A percentile compares a stretch with the other conserved stretches of the same genome.
These are phyloP conservation scores for Galago senegalensis DNA, from an alignment of 2,797 vertebrate species.

Conservation along the genomic window DNA sequence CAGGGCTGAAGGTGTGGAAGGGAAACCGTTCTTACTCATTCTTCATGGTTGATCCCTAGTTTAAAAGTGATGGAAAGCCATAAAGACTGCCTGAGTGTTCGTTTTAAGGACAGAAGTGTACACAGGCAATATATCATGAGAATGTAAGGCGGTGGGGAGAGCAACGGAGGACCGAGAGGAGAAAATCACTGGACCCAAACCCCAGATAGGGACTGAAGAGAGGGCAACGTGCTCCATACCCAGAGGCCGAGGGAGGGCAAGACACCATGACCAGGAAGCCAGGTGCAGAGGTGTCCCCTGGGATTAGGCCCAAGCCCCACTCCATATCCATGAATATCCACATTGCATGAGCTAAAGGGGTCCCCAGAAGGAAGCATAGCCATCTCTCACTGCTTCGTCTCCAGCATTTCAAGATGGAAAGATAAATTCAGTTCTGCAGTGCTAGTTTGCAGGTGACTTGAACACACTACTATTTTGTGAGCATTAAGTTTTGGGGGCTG, in stretches of 20 bases:
- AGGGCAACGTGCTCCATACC: fast-evolving
- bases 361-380: not conserved
- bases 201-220: not conserved
- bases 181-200: not conserved
- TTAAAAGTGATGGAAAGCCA: not conserved
- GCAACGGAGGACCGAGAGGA: not conserved
- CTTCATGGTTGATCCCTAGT: not conserved
- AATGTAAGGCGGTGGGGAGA: not conserved
- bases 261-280: not conserved
- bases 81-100: not conserved
- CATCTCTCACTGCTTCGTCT: not conserved
- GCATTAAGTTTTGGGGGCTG: not conserved
- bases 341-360: not conserved
- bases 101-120: not conserved
- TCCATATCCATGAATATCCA: too few species aligned
- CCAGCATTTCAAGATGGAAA: not conserved
- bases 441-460: not conserved
- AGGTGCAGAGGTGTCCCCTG: fast-evolving
- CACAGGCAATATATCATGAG: not conserved
- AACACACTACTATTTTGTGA: not conserved
- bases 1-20: not conserved
- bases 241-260: not conserved
- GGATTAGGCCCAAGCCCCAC: not conserved
- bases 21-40: not conserved
- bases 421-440: not conserved